These are phyloP conservation scores for Chionomys nivalis DNA, from an alignment of 2,113 vertebrate species.

Conservation along the genomic window DNA sequence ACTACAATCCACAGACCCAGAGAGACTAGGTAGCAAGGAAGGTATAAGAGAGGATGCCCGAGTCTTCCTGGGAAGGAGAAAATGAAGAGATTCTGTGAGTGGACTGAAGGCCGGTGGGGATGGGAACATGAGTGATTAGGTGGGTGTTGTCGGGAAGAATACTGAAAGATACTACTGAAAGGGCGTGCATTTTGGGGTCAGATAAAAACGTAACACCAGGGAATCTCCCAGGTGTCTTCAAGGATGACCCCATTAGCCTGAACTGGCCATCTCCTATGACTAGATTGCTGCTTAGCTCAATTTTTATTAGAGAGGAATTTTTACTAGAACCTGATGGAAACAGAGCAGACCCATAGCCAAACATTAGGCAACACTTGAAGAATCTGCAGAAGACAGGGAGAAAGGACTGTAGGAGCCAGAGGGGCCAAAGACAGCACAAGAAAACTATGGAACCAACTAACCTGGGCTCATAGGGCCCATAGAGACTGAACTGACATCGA, in stretches of 20 bases:
- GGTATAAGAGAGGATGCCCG: not conserved
- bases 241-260: not conserved
- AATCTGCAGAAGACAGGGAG: not conserved
- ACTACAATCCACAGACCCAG: not conserved
- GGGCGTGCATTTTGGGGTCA: not conserved
- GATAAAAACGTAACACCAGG: rapidly evolving
- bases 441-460: not conserved
- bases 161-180: not conserved
- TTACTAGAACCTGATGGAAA: not conserved
- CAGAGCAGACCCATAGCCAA: not conserved
- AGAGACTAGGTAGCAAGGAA: not conserved
- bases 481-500: not conserved
- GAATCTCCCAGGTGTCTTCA: not conserved
- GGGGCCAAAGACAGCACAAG: not conserved
- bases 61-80: not conserved
- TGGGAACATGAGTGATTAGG: too few relatives aligned
- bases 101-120: not conserved
- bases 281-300: not conserved
- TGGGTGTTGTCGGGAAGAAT: not conserved
- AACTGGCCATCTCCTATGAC: not conserved
- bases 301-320: not conserved
- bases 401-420: not conserved
- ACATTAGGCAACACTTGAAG: not conserved
- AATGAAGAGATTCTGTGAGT: not conserved
- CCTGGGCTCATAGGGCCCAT: not conserved